Conservation (phyloP, 30 jellyfish, hydroid and myxozoan species). For the Aurelia sp. region DNA sequence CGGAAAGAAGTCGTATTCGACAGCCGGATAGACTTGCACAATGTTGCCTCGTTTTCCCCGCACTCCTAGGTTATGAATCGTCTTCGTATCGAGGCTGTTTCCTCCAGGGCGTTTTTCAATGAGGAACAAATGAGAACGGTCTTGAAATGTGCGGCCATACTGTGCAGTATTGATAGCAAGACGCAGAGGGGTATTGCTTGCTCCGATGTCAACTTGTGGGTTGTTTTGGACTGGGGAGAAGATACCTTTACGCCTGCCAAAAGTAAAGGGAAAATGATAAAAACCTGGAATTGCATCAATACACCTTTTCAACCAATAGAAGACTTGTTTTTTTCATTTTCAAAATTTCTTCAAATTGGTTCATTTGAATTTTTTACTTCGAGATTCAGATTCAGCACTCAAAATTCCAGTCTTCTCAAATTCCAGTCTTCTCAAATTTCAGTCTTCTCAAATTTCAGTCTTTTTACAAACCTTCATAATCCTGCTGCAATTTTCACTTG, state of each 20-base stretch:
- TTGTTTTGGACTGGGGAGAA: conserved; percentile 91
- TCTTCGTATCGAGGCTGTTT: conserved; percentile 52
- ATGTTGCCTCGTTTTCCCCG: conserved; percentile 90
- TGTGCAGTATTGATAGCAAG: conserved; percentile 99
- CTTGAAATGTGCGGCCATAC: conserved; percentile 99
- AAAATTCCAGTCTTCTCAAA: too few species aligned
- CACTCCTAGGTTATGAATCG: conserved; percentile 71
- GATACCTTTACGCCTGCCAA: conserved; percentile 55
- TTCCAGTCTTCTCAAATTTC: too few species aligned
- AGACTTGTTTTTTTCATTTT: too few species aligned
- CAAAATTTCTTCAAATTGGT: too few species aligned
- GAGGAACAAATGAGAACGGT: conserved; percentile 86
- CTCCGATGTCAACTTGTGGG: conserved; percentile 96
- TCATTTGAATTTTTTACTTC: too few species aligned
- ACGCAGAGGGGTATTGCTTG: conserved; percentile 78
- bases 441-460: too few species aligned
- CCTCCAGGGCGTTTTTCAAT: conserved; percentile 65
- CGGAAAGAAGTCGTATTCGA: conserved; percentile 96
- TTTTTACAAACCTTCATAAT: too few species aligned
- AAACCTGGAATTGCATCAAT: too few species aligned
- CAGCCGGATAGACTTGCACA: conserved; percentile 96
- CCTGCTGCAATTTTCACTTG: too few species aligned
- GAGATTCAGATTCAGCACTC: too few species aligned
- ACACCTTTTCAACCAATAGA: too few species aligned
- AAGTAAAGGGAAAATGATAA: not conserved